These are phyloP conservation scores for Formica exsecta DNA, from an alignment of 1,140 invertebrate species.

Conservation along the genomic window DNA sequence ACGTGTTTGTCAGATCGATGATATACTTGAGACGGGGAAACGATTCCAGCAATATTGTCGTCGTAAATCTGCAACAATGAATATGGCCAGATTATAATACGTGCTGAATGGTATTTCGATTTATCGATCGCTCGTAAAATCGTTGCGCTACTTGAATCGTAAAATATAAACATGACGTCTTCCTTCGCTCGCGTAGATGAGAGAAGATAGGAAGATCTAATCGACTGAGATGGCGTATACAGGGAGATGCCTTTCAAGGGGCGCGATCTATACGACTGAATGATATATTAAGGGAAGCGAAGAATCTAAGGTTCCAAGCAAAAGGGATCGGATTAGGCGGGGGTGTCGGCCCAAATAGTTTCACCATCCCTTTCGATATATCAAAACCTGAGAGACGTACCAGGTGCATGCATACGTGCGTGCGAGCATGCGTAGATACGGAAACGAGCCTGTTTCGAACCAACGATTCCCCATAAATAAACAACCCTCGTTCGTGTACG, in stretches of 20 bases:
- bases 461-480: conserved; percentile 73
- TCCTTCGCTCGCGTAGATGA: not conserved
- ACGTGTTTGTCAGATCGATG: conserved; percentile 91
- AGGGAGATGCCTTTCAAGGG: conserved; percentile 31
- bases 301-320: conserved; percentile 49
- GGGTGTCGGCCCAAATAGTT: conserved; percentile 76
- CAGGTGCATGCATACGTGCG: conserved; percentile 55
- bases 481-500: conserved; percentile 49
- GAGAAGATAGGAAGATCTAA: conserved; percentile 17
- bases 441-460: conserved; percentile 34
- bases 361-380: conserved; percentile 75
- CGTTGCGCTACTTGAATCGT: conserved; percentile 33
- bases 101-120: conserved; percentile 11
- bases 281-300: conserved; percentile 69
- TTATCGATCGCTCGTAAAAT: conserved; percentile 45
- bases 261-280: conserved; percentile 51
- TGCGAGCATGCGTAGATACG: conserved; percentile 13
- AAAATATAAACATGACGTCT: conserved; percentile 36
- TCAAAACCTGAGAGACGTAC: conserved; percentile 64
- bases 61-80: conserved; percentile 86
- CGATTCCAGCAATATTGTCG: conserved; percentile 83
- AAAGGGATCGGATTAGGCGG: conserved; percentile 67
- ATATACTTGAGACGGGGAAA: conserved; percentile 88
- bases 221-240: not conserved
- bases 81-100: conserved; percentile 51